phyloP scores from a whole-genome alignment of 2,797 vertebrate genomes.

The Oreochromis grahami region DNA sequence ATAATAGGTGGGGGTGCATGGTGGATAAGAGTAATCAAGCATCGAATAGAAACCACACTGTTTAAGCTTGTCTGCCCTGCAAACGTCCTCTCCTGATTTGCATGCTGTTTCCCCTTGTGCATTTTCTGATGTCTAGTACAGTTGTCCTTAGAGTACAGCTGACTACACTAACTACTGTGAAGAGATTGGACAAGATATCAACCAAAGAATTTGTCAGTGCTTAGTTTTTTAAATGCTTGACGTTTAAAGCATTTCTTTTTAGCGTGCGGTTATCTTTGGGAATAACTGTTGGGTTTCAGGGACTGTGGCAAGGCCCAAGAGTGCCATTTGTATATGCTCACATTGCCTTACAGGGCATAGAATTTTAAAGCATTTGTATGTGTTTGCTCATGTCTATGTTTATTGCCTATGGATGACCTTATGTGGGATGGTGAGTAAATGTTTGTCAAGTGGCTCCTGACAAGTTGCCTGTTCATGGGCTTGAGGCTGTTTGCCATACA shows the following conservation, averaged over 20 bases:
- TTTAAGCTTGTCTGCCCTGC: slow-evolving; percentile 48
- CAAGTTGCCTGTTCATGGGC: slow-evolving; percentile 36
- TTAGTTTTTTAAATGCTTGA: slow-evolving; percentile 1
- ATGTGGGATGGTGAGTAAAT: slow-evolving; percentile 61
- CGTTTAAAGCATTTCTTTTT: slow-evolving; percentile 29
- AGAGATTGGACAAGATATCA: not conserved
- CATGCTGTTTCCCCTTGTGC: slow-evolving; percentile 19
- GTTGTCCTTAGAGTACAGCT: slow-evolving; percentile 34
- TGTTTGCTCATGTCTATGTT: slow-evolving; percentile 38
- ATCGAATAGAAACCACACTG: slow-evolving; percentile 16
- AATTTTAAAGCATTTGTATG: slow-evolving; percentile 4
- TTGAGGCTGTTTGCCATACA: slow-evolving; percentile 30
- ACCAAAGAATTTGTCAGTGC: not conserved
- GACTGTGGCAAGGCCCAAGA: not conserved
- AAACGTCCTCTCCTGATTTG: slow-evolving; percentile 42
- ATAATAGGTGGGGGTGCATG: not conserved
- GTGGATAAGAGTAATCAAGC: not conserved
- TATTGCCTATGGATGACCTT: slow-evolving; percentile 23
- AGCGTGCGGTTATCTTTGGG: not conserved
- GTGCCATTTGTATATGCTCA: not conserved
- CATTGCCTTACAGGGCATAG: not conserved
- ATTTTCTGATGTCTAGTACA: slow-evolving; percentile 39
- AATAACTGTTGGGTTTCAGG: not conserved
- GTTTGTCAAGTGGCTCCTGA: slow-evolving; percentile 56
- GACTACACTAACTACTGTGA: not conserved